phyloP scores from a whole-genome alignment of 2,888 invertebrate genomes.

The Holacanthella duospinosa region DNA sequence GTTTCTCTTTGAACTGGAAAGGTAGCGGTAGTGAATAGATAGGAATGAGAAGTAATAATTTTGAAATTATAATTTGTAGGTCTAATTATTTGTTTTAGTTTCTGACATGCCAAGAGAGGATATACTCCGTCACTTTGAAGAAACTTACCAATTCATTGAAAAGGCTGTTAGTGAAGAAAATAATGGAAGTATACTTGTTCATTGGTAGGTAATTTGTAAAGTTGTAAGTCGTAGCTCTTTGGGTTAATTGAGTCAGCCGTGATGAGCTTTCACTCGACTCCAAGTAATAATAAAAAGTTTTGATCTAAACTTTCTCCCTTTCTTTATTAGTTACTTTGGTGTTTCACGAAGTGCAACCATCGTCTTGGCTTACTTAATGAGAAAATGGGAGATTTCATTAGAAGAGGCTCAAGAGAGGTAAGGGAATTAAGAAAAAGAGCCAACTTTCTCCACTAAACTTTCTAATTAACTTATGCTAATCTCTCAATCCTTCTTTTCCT shows the following conservation, averaged over 20 bases:
- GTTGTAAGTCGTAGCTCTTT: not conserved
- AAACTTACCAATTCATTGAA: conserved; percentile 65
- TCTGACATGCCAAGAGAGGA: conserved; percentile 78
- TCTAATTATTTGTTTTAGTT: conserved; percentile 46
- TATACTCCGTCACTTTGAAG: conserved; percentile 64
- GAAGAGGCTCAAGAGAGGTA: conserved; percentile 56
- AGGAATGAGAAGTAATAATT: no score
- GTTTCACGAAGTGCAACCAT: conserved; percentile 81
- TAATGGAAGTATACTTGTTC: conserved; percentile 66
- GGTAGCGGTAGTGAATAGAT: no score
- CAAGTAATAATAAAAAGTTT: no score
- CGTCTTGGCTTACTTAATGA: conserved; percentile 79
- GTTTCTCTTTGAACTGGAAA: no score
- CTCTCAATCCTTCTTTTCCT: not conserved
- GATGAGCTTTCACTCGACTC: no score
- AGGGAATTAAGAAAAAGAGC: conserved; percentile 10
- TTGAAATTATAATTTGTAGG: no score
- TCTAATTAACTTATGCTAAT: conserved; percentile 7
- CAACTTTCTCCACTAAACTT: not conserved
- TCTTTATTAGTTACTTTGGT: conserved; percentile 62
- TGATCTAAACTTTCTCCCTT: no score
- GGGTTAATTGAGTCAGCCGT: not conserved
- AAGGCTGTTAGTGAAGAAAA: conserved; percentile 46
- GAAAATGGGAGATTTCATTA: conserved; percentile 62
- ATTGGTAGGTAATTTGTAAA: conserved; percentile 55